These are phyloP conservation scores for Sepioteuthis lessoniana DNA, from an alignment of 2,888 invertebrate genomes.

Conservation along the genomic window DNA sequence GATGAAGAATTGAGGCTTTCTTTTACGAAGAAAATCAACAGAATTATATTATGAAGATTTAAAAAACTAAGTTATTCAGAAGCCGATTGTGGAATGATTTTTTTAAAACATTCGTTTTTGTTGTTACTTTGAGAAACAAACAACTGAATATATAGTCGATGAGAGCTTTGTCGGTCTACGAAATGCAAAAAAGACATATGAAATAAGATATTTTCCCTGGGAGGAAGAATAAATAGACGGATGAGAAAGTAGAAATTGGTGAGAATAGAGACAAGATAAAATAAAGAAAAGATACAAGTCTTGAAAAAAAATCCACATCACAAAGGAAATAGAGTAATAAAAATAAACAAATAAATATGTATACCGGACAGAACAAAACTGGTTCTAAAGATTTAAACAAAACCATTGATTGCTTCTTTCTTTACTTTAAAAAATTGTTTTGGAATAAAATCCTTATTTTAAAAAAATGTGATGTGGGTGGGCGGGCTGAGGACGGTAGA, in stretches of 20 bases:
- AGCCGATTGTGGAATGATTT: too few species aligned
- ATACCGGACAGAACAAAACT: not conserved
- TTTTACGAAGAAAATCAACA: too few species aligned
- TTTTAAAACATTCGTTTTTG: too few species aligned
- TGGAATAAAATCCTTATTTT: not conserved
- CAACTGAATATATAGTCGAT: too few species aligned
- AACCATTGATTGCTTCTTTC: not conserved
- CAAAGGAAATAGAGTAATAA: not conserved
- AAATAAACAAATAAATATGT: not conserved
- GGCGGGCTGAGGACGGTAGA: not conserved
- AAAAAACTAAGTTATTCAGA: too few species aligned
- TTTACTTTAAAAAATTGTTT: not conserved
- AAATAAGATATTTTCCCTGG: not conserved
- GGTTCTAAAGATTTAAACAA: not conserved
- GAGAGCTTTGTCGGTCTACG: not conserved
- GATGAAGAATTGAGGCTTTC: too few species aligned
- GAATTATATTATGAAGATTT: too few species aligned
- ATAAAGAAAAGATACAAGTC: too few species aligned
- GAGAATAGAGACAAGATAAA: too few species aligned
- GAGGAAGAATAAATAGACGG: not conserved
- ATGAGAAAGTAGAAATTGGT: not conserved
- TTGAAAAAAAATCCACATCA: not conserved
- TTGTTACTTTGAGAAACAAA: too few species aligned
- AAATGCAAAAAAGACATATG: not conserved
- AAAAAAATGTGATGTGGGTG: not conserved